Base-by-base conservation (phyloP, 2,888 invertebrate species). In the Tipula lateralis region DNA sequence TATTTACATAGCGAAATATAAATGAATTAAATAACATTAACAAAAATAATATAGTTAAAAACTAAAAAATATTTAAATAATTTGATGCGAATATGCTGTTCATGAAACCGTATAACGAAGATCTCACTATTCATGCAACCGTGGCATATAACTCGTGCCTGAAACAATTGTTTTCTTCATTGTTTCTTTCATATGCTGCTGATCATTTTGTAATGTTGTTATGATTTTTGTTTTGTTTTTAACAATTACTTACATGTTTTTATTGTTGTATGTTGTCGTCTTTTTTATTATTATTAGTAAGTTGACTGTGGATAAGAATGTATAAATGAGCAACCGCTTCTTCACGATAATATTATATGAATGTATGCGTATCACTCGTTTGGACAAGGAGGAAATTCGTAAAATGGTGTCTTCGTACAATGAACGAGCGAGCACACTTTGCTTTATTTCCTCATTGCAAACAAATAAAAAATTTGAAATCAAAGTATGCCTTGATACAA, bases 61-160 rank as follows among this genome's bases (percentile, higher is more conserved):
- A 44, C 4, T 13, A 5, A 19, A 50, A 50, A 50, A 19, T 19
- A 66, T 66, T 66, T 66, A 66, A 66, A 66, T 66, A 24, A 66
- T 66, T 66, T 66, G 24, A 66, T 66, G 66, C 66, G 24, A 66
- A 66, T 66, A 24, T 66, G 9, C 13, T 66, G 66, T 24, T 66
- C 66, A 66, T 66, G 66, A 66, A 66, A 66, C 66, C 66, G 66
- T 66, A 66, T 66, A 66, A 66, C 19, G 66, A 66, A 66, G 66
- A 66, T 66, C 66, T 66, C 66, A 66, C 66, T 66, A 66, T 66
- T 66, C 66, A 66, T 66, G 66, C 66, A 66, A 66, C 66, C 66
- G 66, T 66, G 66, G 66, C 66, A 3, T 66, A 66, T 66, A 66
- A 66, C 66, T 66, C 66, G 66, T 66, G 66, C 66, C 66, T 24